Base-by-base conservation (phyloP, 2,888 invertebrate species). In the Sturmia bella region DNA sequence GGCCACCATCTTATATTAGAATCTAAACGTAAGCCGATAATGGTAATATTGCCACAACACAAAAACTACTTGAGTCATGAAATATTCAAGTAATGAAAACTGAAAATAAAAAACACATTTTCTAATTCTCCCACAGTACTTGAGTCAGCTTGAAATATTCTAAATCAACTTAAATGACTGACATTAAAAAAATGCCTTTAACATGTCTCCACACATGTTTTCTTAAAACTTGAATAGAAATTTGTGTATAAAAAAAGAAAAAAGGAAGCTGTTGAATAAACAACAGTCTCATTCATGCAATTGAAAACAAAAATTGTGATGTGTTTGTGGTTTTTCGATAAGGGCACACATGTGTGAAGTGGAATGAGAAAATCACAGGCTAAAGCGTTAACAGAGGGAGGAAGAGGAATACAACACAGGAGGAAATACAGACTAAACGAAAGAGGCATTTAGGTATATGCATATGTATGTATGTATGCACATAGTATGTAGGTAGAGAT, bases 251-350 rank as follows among this genome's bases (percentile, higher is more conserved):
- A 50, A 41, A 57, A 39, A 57, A 43, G 41, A 11, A 54, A 48
- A 70, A 75, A 61, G 68, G 73, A 78, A 70, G 64, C 73, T 77
- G 81, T 82, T 74, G 74, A 82, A 80, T 72, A 80, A 72, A 76
- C 75, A 75, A 24, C 17, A 32, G 27, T n/a, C 17, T n/a, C 21
- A 43, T 52, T 61, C 43, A 54, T 27, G 54, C 21, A 52, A 68
- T 59, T 59, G 27, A 59, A 76, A 32, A 68, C 17, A 76, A 54
- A 76, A 59, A 52, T 68, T 52, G 61, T 56, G 32, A 17, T 61
- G 43, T 57, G 37, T 45, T 69, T 76, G 69, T 61, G 69, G 68
- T 69, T 76, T 69, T 76, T 27, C 54, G 21, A 69, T 63, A 17
- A 69, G 32, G 15, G 4, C 41, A 37, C 19, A 68, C 19, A 68